These are phyloP conservation scores for Nycticebus coucang DNA, from an alignment of 2,113 vertebrate species.

Conservation along the genomic window DNA sequence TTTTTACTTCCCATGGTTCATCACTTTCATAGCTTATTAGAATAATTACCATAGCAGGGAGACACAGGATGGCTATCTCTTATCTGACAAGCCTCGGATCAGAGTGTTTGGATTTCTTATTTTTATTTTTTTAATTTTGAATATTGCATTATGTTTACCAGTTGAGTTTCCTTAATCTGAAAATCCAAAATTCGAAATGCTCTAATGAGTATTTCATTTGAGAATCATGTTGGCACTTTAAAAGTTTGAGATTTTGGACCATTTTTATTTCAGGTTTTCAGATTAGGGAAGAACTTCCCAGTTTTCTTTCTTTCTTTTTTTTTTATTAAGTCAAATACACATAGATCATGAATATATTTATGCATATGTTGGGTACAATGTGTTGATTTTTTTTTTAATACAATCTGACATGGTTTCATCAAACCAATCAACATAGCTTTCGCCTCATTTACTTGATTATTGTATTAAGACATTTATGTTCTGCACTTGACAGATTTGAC, in stretches of 20 bases:
- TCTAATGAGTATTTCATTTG: not conserved
- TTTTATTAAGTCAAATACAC: no score
- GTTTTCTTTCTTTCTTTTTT: no score
- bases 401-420: no score
- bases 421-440: no score
- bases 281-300: not conserved
- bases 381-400: no score
- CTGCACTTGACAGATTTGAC: no score
- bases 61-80: not conserved
- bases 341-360: no score
- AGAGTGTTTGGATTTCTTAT: not conserved
- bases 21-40: slow-evolving; percentile 21
- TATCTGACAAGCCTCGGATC: not conserved
- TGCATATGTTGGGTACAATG: no score
- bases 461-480: no score
- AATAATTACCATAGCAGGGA: slow-evolving; percentile 8
- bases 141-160: not conserved
- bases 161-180: not conserved
- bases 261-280: not conserved
- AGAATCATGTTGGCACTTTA: not conserved
- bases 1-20: not conserved
- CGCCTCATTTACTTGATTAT: no score
- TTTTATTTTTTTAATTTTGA: not conserved
- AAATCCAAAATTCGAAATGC: not conserved
- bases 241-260: not conserved